A percentile compares a stretch with the other conserved stretches of the same genome.
Evolutionary conservation across 2,797 vertebrate genomes (phyloP).

Genomic region (Lemur catta): DNA sequence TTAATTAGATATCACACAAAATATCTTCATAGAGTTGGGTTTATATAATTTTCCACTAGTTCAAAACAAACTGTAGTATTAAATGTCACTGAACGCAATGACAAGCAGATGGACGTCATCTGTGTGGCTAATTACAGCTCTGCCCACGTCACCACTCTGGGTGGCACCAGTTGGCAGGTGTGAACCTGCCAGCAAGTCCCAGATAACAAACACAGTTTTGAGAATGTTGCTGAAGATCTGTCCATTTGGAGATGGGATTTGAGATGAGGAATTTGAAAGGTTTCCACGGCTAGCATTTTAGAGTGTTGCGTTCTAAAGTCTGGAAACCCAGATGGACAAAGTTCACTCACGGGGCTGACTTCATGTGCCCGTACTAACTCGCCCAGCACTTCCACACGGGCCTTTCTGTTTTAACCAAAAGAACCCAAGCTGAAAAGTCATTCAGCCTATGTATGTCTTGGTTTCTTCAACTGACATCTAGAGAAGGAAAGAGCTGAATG

Average conservation of each 20-base stretch:
- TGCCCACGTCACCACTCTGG: not conserved
- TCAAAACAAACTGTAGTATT: not conserved
- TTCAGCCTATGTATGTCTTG: not conserved
- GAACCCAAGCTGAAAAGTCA: not conserved
- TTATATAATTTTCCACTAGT: not conserved
- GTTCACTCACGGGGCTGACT: not conserved
- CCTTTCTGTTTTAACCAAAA: not conserved
- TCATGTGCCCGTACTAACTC: not conserved
- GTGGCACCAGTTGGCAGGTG: not conserved
- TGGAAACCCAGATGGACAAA: not conserved
- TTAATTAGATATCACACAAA: not conserved
- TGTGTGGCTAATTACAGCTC: not conserved
- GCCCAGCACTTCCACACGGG: rapidly evolving
- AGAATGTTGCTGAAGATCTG: not conserved
- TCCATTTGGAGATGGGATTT: not conserved
- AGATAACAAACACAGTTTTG: not conserved
- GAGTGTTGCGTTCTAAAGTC: not conserved
- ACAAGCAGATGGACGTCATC: not conserved
- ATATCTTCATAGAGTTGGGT: not conserved
- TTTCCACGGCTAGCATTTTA: not conserved
- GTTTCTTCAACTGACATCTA: not conserved
- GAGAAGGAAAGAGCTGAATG: not conserved
- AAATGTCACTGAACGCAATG: not conserved
- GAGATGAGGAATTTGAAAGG: not conserved
- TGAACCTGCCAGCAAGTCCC: not conserved